Base-by-base conservation (phyloP, 2,113 vertebrate species). In the Anoura caudifer region DNA sequence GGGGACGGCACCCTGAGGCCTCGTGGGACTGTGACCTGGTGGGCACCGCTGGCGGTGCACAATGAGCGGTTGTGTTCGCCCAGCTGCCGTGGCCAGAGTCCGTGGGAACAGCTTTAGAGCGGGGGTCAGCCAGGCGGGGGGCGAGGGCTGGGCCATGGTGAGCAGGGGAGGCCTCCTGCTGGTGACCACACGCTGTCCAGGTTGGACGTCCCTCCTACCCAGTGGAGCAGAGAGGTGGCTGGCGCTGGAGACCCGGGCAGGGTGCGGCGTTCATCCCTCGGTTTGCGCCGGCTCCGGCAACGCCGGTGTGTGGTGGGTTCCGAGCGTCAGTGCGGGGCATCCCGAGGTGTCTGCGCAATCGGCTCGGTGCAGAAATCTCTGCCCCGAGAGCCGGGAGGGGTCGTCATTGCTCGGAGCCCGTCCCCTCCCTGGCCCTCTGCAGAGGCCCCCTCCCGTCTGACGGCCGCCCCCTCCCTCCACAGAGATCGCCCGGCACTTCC, bases 401-500 rank as follows among this genome's bases (percentile, higher is more conserved):
- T 2, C 2, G 0, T 7, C 19, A 1, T 1, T 17, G 12, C 6
- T 3, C 0, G 1, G n/a, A 6, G 76, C 43, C 33, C 16, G 4
- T n/a, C 9, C 19, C 83, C 26, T 79, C 28, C 0, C 17, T 13
- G 19, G n/a, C 33, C 50, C 38, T 19, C 5, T 19, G 50, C 36
- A 31, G 20, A 24, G 45, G 67, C 8, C 20, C 17, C 9, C 59
- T 4, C 5, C 52, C 1, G 3, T 5, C 84, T 95, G 33, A 97
- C 1, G 11, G 2, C 1, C 15, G 11, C 70, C 41, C 19, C 47
- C 31, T 17, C 81, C 90, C 19, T 87, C 54, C 80, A 33, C 97
- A 99, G 99, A 99, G 98, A 99, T 99, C 22, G 99, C 99, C 85
- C 98, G 98, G 84, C 99, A 99, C 92, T 99, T 99, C 98, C 99